Evolutionary conservation across 1,140 invertebrate genomes (phyloP).

Genomic region (Papilio helenus): DNA sequence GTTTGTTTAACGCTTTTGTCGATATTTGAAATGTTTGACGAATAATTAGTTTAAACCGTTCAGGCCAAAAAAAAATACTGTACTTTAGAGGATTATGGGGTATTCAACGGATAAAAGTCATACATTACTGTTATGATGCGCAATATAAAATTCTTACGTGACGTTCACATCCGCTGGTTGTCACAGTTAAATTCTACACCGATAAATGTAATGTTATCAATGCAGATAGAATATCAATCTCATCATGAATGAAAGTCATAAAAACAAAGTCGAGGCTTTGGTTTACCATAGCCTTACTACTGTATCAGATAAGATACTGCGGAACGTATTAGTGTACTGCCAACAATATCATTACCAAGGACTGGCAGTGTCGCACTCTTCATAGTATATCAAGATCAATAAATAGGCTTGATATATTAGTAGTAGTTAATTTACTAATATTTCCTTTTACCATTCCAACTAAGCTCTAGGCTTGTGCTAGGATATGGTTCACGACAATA

Average conservation of each 20-base stretch:
- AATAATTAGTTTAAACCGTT: no score
- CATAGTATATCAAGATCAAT: background rate
- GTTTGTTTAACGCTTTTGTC: no score
- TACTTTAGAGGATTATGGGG: no score
- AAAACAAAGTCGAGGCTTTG: background rate
- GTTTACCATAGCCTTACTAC: background rate
- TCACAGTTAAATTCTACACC: background rate
- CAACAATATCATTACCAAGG: conserved; percentile 20
- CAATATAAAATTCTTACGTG: background rate
- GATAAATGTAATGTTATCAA: background rate
- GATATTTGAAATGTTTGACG: no score
- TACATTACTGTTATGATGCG: no score
- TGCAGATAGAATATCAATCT: conserved; percentile 6
- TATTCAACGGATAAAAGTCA: no score
- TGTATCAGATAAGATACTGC: conserved; percentile 7
- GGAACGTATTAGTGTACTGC: background rate
- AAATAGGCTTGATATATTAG: background rate
- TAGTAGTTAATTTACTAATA: no score
- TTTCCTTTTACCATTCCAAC: no score
- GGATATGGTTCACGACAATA: no score
- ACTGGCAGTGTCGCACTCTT: background rate
- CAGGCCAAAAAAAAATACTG: no score
- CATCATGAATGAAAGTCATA: conserved; percentile 6
- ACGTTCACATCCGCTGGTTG: background rate
- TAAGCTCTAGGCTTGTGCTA: no score